Evolutionary conservation across 2,888 invertebrate species (phyloP), one percentile per base, ranked within the genome.

Genomic region (Xanthorhoe designata): DNA sequence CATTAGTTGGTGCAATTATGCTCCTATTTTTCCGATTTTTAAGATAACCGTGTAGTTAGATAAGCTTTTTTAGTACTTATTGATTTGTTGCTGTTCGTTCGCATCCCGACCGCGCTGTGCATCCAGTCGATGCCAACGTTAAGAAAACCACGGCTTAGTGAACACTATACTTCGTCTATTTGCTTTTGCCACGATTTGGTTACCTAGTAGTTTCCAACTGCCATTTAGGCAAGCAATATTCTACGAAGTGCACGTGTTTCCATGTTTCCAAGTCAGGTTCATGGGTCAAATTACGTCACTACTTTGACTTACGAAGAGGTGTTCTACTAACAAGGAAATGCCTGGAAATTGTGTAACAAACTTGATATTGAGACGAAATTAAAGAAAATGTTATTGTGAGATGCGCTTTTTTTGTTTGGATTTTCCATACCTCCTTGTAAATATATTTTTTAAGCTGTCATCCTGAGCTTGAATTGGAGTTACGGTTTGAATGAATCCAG

Each of bases 201-300:
- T 42, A 32, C 32, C 35, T 42, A 13, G 38, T 42, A 6, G 32
- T 32, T 32, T 42, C 13, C 38, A 42, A 52, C 38, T 9, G 7
- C 24, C 19, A 51, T n/a, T 9, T 51, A 42, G 15, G 50, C 24
- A 51, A 59, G 38, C 38, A 59, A 15, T 19, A 9, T 38, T 38
- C 1, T 19, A 64, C 61, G 45, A 53, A 57, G 56, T n/a, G 59
- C 66, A 64, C 71, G 68, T 68, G 71, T 51, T 61, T 52, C 55
- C n/a, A n/a, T n/a, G n/a, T n/a, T n/a, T n/a, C n/a, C n/a, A n/a
- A 50, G 65, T 64, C 58, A 57, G 62, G 67, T 29, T 65, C 64
- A 68, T 50, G 59, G 70, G 68, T 66, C 64, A 59, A 13, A 45
- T 67, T 65, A 63, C 42, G 58, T 52, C 58, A 65, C 49, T 45